phyloP scores from a whole-genome alignment of 2,888 invertebrate genomes.

The Drosophila ustulata region DNA sequence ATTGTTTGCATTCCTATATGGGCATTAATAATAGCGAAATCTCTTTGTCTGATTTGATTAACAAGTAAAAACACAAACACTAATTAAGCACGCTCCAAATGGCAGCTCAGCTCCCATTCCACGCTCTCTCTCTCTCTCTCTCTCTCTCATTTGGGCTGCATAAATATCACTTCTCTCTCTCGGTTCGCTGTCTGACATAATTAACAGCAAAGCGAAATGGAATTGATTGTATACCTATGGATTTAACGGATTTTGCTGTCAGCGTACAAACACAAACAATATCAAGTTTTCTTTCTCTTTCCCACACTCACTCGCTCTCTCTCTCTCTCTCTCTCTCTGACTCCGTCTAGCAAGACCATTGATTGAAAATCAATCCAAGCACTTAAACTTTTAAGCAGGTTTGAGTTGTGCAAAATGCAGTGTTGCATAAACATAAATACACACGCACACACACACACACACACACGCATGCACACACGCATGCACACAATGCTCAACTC shows the following conservation, averaged over 20 bases:
- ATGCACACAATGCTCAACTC: slow-evolving; percentile 46
- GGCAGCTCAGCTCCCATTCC: slow-evolving; percentile 21
- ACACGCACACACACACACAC: slow-evolving; percentile 27
- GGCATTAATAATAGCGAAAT: slow-evolving; percentile 27
- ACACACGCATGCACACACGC: slow-evolving; percentile 23
- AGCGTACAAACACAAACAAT: slow-evolving; percentile 8
- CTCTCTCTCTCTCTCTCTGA: background rate
- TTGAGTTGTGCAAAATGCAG: slow-evolving; percentile 76
- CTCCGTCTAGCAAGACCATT: slow-evolving; percentile 40
- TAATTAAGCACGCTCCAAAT: slow-evolving; percentile 52
- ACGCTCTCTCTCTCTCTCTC: background rate
- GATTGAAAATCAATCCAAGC: slow-evolving; percentile 76
- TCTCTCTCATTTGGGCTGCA: slow-evolving; percentile 1
- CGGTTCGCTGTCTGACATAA: slow-evolving; percentile 34
- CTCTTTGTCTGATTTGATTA: slow-evolving; percentile 24
- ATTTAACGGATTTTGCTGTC: slow-evolving; percentile 48
- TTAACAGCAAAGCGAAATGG: slow-evolving; percentile 44
- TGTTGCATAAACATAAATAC: slow-evolving; percentile 73
- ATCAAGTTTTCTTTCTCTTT: slow-evolving; percentile 1
- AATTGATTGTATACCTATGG: slow-evolving; percentile 37
- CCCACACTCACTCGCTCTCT: background rate
- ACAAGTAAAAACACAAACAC: slow-evolving; percentile 35
- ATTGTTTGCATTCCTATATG: slow-evolving; percentile 15
- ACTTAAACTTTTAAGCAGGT: slow-evolving; percentile 75
- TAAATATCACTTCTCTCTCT: background rate